A percentile compares a stretch with the other conserved stretches of the same genome.
These are phyloP conservation scores for Corythoichthys intestinalis DNA, from an alignment of 2,113 vertebrate species.

Conservation along the genomic window DNA sequence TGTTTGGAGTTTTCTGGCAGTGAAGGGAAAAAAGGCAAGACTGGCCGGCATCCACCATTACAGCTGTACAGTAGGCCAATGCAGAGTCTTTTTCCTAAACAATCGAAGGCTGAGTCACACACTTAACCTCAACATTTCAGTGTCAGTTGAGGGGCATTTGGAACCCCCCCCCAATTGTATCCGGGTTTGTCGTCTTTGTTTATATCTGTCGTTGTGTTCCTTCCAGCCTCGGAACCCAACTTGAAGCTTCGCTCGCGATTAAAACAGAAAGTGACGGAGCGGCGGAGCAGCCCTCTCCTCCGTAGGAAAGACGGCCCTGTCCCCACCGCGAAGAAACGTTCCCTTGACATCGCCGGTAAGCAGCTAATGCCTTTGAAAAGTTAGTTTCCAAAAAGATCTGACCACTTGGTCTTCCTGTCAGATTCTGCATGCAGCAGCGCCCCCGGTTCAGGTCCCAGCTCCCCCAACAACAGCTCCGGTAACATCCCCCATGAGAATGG, in stretches of 20 bases:
- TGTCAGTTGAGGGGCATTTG: neutral
- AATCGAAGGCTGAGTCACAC: neutral
- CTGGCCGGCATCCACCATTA: constrained; percentile 1
- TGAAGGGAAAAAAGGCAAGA: constrained; percentile 9
- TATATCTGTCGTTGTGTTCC: neutral
- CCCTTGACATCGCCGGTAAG: constrained; percentile 86
- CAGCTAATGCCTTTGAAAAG: neutral
- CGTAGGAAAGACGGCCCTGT: constrained; percentile 88
- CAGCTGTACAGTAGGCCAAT: neutral
- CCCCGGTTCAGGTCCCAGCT: constrained; percentile 95
- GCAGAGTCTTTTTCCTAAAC: neutral
- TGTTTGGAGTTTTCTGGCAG: constrained; percentile 33
- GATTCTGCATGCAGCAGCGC: constrained; percentile 95
- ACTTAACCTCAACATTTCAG: neutral
- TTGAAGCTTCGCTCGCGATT: constrained; percentile 92
- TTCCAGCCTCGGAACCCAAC: constrained; percentile 92
- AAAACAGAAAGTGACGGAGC: constrained; percentile 96
- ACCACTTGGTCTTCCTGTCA: constrained; percentile 44
- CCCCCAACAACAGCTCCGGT: constrained; percentile 97
- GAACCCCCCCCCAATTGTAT: neutral
- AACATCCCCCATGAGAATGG: constrained; percentile 92
- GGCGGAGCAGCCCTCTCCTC: constrained; percentile 91
- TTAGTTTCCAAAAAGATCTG: no score
- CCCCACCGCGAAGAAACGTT: constrained; percentile 86
- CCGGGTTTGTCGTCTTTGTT: no score